Conservation (phyloP, 2,888 invertebrate genomes). For the Megamerina dolium region DNA sequence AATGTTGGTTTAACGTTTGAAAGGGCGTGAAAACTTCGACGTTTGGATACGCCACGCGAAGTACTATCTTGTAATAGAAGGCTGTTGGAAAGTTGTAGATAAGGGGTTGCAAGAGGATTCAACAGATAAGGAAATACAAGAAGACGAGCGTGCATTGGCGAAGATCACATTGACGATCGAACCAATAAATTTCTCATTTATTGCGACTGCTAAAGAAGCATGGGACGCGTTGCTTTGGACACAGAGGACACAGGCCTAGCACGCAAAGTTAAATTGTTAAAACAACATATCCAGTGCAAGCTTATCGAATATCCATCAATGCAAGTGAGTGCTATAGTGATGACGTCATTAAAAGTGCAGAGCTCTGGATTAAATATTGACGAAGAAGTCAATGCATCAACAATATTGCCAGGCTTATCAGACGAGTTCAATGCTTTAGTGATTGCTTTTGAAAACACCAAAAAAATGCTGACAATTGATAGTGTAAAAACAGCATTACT, state of each 20-base stretch:
- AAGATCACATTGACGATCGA: slow-evolving; percentile 20
- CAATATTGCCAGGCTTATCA: slow-evolving; percentile 15
- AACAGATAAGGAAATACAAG: neutral
- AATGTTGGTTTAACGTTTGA: slow-evolving; percentile 11
- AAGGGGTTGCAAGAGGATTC: neutral
- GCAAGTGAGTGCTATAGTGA: slow-evolving; percentile 6
- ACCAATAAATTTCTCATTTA: neutral
- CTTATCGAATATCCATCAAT: slow-evolving; percentile 5
- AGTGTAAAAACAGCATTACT: slow-evolving; percentile 11
- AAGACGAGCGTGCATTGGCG: slow-evolving; percentile 17
- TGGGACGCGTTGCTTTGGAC: neutral
- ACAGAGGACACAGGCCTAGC: neutral
- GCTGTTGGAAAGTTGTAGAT: neutral
- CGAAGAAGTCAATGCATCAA: slow-evolving; percentile 11
- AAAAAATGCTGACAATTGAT: slow-evolving; percentile 11
- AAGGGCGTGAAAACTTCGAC: slow-evolving; percentile 21
- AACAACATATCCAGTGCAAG: slow-evolving; percentile 5
- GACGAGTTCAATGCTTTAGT: slow-evolving; percentile 13
- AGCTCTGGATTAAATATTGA: slow-evolving; percentile 9
- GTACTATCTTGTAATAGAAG: slow-evolving; percentile 15
- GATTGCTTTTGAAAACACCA: slow-evolving; percentile 16
- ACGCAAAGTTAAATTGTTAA: neutral
- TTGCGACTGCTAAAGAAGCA: neutral
- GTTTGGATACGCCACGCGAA: slow-evolving; percentile 33
- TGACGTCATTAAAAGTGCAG: slow-evolving; percentile 6